phyloP scores from a whole-genome alignment of 2,888 invertebrate genomes.

The Caenorhabditis virilis region DNA sequence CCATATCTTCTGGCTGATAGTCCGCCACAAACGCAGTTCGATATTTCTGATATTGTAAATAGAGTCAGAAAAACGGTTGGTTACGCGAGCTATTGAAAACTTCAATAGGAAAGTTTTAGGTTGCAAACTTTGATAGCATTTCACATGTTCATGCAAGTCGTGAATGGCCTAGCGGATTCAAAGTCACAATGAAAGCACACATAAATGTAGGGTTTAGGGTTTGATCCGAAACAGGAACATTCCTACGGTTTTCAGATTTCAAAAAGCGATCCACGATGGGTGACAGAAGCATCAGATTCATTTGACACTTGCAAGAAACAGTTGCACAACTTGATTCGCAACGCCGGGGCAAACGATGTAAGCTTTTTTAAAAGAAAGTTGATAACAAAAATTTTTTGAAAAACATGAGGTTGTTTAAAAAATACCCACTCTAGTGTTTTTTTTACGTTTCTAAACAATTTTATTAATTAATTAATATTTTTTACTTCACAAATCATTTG shows the following conservation, averaged over 20 bases:
- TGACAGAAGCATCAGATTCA: slow-evolving; percentile 11
- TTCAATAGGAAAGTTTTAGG: slow-evolving; percentile 1
- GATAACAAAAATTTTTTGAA: no score
- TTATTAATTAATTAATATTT: no score
- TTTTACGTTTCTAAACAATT: no score
- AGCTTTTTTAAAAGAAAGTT: no score
- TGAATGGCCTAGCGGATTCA: slow-evolving; percentile 26
- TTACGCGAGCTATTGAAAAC: no score
- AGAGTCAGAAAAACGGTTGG: background rate
- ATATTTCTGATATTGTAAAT: background rate
- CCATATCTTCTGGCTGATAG: slow-evolving; percentile 27
- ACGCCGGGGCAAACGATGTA: slow-evolving; percentile 24
- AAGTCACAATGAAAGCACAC: slow-evolving; percentile 23
- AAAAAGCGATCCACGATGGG: slow-evolving; percentile 18
- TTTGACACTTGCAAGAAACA: slow-evolving; percentile 11
- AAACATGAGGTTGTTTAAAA: no score
- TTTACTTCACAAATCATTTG: no score
- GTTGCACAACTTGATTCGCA: slow-evolving; percentile 13
- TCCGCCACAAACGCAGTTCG: slow-evolving; percentile 5
- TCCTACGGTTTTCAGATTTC: slow-evolving; percentile 17
- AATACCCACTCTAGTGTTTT: no score
- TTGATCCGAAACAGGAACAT: background rate
- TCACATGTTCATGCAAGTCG: slow-evolving; percentile 30
- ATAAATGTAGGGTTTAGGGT: background rate
- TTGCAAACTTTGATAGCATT: slow-evolving; percentile 15